Base-by-base conservation (phyloP, 2,888 invertebrate genomes). In the Coecobrya sp. region DNA sequence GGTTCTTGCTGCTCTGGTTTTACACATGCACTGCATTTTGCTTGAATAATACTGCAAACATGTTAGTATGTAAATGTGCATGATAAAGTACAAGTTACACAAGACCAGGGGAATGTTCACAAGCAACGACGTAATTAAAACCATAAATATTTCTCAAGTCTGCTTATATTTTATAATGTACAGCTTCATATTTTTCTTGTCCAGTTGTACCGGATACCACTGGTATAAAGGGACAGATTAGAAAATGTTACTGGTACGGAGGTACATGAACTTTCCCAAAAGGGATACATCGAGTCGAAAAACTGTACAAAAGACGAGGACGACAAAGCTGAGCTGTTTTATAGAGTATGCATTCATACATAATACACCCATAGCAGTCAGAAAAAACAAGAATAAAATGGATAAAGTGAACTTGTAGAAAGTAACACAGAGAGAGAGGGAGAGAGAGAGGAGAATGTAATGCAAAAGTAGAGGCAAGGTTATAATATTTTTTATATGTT, bases 401-500 rank as follows among this genome's bases (percentile, higher is more conserved):
- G 42, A 70, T 70, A 42, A 36, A 70, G 36, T 70, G 70, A 70
- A 70, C 70, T 70, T 70, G 70, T 19, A 36, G 70, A 36, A 36
- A 70, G 70, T 42, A 68, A 30, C 30, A 30, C 16, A 30, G 13
- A 16, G n/a, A 68, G 59, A 19, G 59, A 59, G 59, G 19, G 5
- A 59, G 19, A 59, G 13, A 19, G 42, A 42, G 42, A 49, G 49
- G 49, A 49, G 70, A 36, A 70, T 42, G 36, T 30, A 70, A 70
- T 36, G 70, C 70, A 70, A 70, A 70, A 70, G 70, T 36, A 70
- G 42, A 70, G 70, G 42, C 70, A 70, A 70, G 70, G 70, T 36
- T 70, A 42, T 36, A 49, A 49, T 49, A 49, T 42, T 70, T 36
- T 70, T 42, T 62, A 62, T 62, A 62, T 22, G 7, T 10, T 62